phyloP scores from a whole-genome alignment of 2,797 vertebrate genomes.

The Poeciliopsis paucimaculata region DNA sequence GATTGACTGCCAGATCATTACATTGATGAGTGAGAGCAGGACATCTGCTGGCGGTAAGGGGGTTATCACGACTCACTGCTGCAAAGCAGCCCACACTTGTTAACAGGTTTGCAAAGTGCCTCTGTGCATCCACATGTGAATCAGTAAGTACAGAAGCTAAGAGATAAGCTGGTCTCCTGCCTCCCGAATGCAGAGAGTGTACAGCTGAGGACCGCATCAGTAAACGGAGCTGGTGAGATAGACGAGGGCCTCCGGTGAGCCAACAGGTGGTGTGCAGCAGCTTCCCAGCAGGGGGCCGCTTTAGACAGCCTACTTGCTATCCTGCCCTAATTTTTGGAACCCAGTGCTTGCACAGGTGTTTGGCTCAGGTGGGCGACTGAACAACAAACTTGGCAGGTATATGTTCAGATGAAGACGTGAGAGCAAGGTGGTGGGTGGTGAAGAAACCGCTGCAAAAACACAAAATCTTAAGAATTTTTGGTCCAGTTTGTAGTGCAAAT shows the following conservation, averaged over 20 bases:
- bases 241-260: constrained; percentile 34
- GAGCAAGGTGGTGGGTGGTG: neutral
- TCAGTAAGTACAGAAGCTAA: constrained; percentile 19
- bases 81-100: constrained; percentile 35
- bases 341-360: constrained; percentile 63
- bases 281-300: constrained; percentile 47
- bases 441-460: neutral
- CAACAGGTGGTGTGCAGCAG: constrained; percentile 44
- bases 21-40: constrained; percentile 50
- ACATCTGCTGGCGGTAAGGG: constrained; percentile 40
- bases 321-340: constrained; percentile 61
- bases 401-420: constrained; percentile 41
- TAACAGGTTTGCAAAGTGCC: constrained; percentile 32
- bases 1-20: constrained; percentile 54
- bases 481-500: too few species aligned
- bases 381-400: constrained; percentile 59
- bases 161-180: constrained; percentile 34
- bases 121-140: constrained; percentile 31
- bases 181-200: constrained; percentile 18
- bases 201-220: constrained; percentile 14
- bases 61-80: constrained; percentile 60
- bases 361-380: constrained; percentile 64
- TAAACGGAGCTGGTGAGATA: constrained; percentile 34
- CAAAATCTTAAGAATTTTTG: too few species aligned
- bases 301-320: constrained; percentile 48